phyloP scores from a whole-genome alignment of 2,888 invertebrate genomes.

The Hartigia nigra region DNA sequence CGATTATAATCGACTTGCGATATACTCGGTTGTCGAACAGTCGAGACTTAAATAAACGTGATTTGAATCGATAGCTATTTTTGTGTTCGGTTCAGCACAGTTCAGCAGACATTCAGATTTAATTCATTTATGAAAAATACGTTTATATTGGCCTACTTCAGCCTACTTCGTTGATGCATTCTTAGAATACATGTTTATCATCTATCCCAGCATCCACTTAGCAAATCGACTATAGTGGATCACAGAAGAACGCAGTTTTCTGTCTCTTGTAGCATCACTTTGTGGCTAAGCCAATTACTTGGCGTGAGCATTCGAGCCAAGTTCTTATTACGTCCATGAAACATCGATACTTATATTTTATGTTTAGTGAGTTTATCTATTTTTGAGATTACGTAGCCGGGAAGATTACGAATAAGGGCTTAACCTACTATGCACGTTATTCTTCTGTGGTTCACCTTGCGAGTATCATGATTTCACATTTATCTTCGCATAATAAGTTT shows the following conservation, averaged over 20 bases:
- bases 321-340: not conserved
- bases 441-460: not conserved
- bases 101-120: slow-evolving; percentile 9
- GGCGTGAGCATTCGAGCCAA: slow-evolving; percentile 9
- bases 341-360: not conserved
- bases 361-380: not conserved
- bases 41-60: not conserved
- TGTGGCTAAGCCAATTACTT: not conserved
- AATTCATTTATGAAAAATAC: slow-evolving; percentile 11
- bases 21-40: not conserved
- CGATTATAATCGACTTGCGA: not conserved
- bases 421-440: not conserved
- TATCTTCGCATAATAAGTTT: not conserved
- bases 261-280: not conserved
- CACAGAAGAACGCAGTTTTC: not conserved
- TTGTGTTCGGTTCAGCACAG: slow-evolving; percentile 8
- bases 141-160: not conserved
- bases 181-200: not conserved
- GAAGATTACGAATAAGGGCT: not conserved
- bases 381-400: not conserved
- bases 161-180: not conserved
- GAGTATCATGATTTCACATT: not conserved
- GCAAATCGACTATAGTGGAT: not conserved
- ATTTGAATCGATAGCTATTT: slow-evolving; percentile 19
- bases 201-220: not conserved